Conservation (phyloP, 2,888 invertebrate species). For the Drosophila ezoana region DNA sequence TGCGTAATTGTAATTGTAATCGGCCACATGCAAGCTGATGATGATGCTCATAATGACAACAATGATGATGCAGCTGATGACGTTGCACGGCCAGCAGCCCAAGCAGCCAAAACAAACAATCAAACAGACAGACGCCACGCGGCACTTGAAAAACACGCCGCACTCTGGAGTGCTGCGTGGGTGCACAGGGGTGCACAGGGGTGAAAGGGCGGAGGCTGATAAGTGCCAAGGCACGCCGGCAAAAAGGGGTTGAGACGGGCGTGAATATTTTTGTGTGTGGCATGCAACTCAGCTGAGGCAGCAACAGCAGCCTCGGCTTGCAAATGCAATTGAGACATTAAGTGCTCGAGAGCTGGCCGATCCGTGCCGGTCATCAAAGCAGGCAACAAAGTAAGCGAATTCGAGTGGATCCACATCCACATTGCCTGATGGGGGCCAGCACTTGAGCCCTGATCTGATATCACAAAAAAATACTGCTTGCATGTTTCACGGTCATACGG, state of each 20-base stretch:
- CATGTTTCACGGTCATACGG: constrained; percentile 59
- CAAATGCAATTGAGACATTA: constrained; percentile 75
- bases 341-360: constrained; percentile 46
- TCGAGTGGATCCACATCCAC: constrained; percentile 51
- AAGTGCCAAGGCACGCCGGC: constrained; percentile 46
- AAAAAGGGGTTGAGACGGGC: constrained; percentile 3
- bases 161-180: constrained; percentile 43
- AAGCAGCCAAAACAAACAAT: constrained; percentile 39
- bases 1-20: constrained; percentile 58
- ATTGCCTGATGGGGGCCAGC: constrained; percentile 23
- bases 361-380: constrained; percentile 38
- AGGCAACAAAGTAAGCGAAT: constrained; percentile 51
- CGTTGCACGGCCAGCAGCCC: constrained; percentile 36
- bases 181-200: constrained; percentile 6
- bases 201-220: constrained; percentile 29
- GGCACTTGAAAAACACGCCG: constrained; percentile 64
- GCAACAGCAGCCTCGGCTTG: constrained; percentile 67
- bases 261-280: constrained; percentile 29
- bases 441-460: constrained; percentile 55
- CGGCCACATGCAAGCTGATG: constrained; percentile 5
- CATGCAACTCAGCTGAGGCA: constrained; percentile 54
- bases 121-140: constrained; percentile 67
- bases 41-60: constrained; percentile 13
- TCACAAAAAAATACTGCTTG: constrained; percentile 41
- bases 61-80: constrained; percentile 27